Percentiles rank a stretch among this genome's conserved stretches.
phyloP scores from a whole-genome alignment of 2,797 vertebrate genomes.

The Tamandua tetradactyla region DNA sequence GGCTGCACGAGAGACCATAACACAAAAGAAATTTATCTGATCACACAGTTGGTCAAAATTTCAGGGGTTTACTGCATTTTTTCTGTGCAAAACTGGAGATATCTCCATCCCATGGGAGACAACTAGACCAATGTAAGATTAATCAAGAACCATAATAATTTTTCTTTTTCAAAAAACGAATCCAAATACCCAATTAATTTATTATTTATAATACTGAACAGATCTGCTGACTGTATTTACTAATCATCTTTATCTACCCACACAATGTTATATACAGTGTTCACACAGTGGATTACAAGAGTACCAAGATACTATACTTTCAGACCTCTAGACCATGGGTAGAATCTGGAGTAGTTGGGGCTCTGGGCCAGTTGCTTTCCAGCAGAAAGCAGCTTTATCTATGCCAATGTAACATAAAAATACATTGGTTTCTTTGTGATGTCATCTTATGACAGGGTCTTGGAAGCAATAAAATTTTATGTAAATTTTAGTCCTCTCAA shows the following conservation, averaged over 20 bases:
- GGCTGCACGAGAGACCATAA: not conserved
- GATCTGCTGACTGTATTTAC: not conserved
- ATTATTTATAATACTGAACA: not conserved
- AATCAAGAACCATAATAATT: not conserved
- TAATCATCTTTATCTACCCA: not conserved
- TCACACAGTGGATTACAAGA: not conserved
- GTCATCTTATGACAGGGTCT: not conserved
- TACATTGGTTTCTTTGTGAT: not conserved
- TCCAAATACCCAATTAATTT: not conserved
- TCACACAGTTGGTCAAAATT: not conserved
- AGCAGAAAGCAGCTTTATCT: not conserved
- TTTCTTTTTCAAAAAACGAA: not conserved
- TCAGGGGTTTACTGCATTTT: not conserved
- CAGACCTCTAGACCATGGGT: not conserved
- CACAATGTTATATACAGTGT: not conserved
- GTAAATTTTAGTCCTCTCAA: conserved; percentile 18
- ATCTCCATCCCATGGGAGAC: not conserved
- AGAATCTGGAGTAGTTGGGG: not conserved
- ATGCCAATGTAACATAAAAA: not conserved
- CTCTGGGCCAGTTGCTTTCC: not conserved
- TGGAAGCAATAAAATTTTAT: not conserved
- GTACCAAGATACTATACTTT: not conserved
- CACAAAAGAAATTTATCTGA: not conserved
- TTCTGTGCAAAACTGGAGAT: not conserved
- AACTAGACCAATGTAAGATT: not conserved